These are phyloP conservation scores for Brachylomia viminalis DNA, from an alignment of 2,888 invertebrate species.

Conservation along the genomic window DNA sequence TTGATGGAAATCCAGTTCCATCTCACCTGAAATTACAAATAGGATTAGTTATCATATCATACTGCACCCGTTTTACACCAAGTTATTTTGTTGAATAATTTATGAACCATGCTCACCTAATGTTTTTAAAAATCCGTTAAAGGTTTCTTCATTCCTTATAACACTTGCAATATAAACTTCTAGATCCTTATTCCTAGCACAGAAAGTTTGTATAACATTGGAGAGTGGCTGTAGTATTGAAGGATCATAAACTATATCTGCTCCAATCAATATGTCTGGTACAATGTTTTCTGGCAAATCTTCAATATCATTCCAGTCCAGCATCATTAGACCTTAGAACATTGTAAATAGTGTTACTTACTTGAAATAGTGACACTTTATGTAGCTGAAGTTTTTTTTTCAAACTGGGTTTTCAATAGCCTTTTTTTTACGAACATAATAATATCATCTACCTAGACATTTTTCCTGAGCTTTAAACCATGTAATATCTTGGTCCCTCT, in stretches of 20 bases:
- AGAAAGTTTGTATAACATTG: conserved; percentile 76
- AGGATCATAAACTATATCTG: conserved; percentile 87
- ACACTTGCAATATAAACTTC: conserved; percentile 82
- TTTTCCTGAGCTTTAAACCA: conserved; percentile 65
- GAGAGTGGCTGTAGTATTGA: conserved; percentile 79
- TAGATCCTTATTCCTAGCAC: conserved; percentile 75
- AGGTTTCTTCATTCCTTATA: conserved; percentile 92
- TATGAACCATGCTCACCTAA: conserved; percentile 84
- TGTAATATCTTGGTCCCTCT: conserved; percentile 49
- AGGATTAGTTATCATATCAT: background rate
- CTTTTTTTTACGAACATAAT: too few relatives aligned
- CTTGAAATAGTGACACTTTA: background rate
- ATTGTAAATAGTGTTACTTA: background rate
- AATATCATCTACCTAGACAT: conserved; percentile 74
- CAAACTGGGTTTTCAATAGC: background rate
- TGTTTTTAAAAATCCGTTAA: conserved; percentile 88
- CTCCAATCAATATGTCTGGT: conserved; percentile 85
- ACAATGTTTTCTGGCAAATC: conserved; percentile 67
- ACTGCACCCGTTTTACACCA: background rate
- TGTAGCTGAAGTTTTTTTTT: background rate
- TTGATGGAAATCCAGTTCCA: conserved; percentile 68
- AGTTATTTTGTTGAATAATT: background rate
- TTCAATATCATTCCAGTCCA: conserved; percentile 82
- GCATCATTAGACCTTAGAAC: conserved; percentile 77
- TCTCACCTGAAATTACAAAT: conserved; percentile 75